Conservation (phyloP, 2,888 invertebrate species). For the Meganola albula region DNA sequence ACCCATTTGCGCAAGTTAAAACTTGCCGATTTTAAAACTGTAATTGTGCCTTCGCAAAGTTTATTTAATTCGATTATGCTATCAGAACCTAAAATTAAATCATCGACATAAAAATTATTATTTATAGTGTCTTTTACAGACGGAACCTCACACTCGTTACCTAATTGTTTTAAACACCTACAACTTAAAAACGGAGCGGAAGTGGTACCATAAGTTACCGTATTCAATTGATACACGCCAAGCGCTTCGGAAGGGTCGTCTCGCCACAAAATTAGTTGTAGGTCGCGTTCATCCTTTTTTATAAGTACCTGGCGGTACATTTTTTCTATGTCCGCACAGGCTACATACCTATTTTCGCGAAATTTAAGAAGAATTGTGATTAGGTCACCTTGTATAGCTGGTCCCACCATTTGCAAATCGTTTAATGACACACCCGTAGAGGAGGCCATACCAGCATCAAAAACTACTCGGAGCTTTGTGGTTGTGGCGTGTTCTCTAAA, state of each 20-base stretch:
- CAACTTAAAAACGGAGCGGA: not conserved
- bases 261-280: not conserved
- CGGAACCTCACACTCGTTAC: not conserved
- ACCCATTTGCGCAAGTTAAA: not conserved
- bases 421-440: not conserved
- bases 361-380: not conserved
- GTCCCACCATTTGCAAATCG: not conserved
- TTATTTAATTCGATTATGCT: not conserved
- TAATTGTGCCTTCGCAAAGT: not conserved
- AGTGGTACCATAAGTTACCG: too few species aligned
- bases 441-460: not conserved
- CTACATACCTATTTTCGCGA: not conserved
- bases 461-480: too few species aligned
- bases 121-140: not conserved
- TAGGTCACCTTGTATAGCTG: slow-evolving; percentile 1
- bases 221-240: too few species aligned
- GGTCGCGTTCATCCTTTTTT: not conserved
- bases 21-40: not conserved
- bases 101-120: not conserved
- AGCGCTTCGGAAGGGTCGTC: too few species aligned
- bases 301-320: not conserved
- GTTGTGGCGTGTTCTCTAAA: not conserved
- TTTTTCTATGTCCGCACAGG: not conserved
- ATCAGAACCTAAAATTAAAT: not conserved
- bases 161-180: not conserved